Evolutionary conservation across 2,888 invertebrate genomes (phyloP).

Genomic region (Drosophila anomalipes): DNA sequence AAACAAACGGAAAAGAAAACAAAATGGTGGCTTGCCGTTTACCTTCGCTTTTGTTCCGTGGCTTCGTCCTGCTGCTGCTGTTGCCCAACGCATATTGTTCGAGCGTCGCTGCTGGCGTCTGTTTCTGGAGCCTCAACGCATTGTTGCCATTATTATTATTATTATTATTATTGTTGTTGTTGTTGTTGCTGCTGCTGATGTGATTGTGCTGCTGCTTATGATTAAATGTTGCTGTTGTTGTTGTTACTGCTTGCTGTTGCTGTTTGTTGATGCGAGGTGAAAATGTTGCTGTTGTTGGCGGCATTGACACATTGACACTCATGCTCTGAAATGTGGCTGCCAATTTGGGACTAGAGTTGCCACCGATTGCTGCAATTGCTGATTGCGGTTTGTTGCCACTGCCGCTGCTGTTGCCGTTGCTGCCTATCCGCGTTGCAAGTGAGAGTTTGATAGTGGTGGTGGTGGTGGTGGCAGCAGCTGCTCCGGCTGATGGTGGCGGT

Average conservation of each 20-base stretch:
- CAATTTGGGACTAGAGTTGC: constrained; percentile 49
- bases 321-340: constrained; percentile 47
- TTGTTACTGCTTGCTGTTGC: constrained; percentile 13
- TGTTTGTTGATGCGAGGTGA: constrained; percentile 23
- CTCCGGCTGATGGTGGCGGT: constrained; percentile 16
- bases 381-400: constrained; percentile 1
- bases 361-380: constrained; percentile 19
- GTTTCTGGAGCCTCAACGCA: constrained; percentile 28
- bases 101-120: constrained; percentile 5
- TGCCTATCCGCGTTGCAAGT: constrained; percentile 4
- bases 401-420: neutral
- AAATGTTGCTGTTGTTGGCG: constrained; percentile 14
- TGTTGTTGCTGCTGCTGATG: neutral
- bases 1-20: constrained; percentile 11
- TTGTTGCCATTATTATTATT: constrained; percentile 15
- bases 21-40: constrained; percentile 63
- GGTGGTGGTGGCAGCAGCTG: constrained; percentile 3
- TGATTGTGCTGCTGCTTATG: constrained; percentile 9
- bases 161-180: neutral
- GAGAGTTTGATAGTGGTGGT: constrained; percentile 14
- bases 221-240: constrained; percentile 7
- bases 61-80: constrained; percentile 46
- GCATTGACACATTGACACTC: constrained; percentile 33
- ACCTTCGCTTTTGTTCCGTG: constrained; percentile 79
- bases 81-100: constrained; percentile 16